phyloP scores from a whole-genome alignment of 2,797 vertebrate genomes.

The Propithecus perrieri region DNA sequence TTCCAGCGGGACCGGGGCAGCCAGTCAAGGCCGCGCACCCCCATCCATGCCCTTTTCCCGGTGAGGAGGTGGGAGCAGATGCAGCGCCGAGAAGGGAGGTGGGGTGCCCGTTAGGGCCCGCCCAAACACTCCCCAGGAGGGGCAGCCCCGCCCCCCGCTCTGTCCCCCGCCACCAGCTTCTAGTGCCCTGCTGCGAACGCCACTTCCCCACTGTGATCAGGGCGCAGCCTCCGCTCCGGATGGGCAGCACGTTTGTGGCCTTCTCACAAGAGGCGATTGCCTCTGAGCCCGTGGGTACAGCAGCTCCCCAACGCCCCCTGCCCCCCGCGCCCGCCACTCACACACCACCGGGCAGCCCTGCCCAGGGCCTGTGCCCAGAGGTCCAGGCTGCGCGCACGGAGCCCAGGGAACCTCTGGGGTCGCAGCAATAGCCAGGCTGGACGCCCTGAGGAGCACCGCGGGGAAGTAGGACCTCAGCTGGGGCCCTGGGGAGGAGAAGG shows the following conservation, averaged over 20 bases:
- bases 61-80: neutral
- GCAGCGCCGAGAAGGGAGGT: neutral
- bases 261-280: neutral
- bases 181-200: neutral
- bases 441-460: neutral
- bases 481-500: neutral
- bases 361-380: fast-evolving
- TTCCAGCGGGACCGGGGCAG: neutral
- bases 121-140: neutral
- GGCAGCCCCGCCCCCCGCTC: neutral
- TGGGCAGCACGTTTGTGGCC: neutral
- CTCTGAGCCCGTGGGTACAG: neutral
- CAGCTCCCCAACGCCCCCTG: neutral
- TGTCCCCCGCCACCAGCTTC: too few relatives aligned
- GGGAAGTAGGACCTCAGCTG: neutral
- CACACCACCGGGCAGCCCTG: neutral
- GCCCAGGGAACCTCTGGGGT: neutral
- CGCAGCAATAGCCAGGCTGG: neutral
- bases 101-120: neutral
- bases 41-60: neutral
- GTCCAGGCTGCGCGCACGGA: neutral
- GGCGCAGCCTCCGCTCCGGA: neutral
- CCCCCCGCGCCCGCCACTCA: too few relatives aligned
- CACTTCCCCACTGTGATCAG: neutral
- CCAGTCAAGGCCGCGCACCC: neutral